Evolutionary conservation across 2,113 vertebrate genomes (phyloP).

Genomic region (Myotis davidii): DNA sequence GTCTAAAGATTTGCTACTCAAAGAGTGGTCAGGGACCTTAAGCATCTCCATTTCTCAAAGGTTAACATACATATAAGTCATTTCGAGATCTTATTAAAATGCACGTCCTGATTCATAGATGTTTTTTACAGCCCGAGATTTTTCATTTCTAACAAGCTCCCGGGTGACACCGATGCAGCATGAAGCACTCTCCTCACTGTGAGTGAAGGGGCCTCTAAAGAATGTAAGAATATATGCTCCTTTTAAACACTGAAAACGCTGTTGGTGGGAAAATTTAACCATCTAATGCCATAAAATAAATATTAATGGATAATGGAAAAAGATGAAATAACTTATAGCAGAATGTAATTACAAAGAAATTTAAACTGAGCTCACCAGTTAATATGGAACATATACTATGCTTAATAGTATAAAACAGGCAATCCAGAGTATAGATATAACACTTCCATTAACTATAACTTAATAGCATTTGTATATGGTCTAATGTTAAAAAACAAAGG

Average conservation of each 20-base stretch:
- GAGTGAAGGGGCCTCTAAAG: not conserved
- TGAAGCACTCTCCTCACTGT: not conserved
- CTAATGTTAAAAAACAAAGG: not conserved
- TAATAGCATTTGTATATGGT: not conserved
- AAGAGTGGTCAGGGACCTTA: not conserved
- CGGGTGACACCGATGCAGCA: not conserved
- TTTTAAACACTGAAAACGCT: not conserved
- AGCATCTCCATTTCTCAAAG: not conserved
- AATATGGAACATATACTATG: not conserved
- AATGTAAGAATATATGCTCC: not conserved
- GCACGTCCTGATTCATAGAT: not conserved
- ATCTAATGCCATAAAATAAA: not conserved
- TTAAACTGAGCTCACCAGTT: constrained; percentile 1
- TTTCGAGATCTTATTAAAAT: not conserved
- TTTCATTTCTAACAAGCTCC: not conserved
- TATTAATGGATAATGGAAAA: not conserved
- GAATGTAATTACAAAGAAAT: not conserved
- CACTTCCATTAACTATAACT: not conserved
- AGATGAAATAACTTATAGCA: not conserved
- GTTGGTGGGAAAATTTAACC: not conserved
- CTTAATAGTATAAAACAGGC: not conserved
- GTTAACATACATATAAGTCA: not conserved
- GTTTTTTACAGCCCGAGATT: not conserved
- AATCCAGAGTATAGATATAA: not conserved
- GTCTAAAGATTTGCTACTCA: not conserved